Evolutionary conservation across 2,888 invertebrate genomes (phyloP).

Genomic region (Rambutsinella grinnellia): DNA sequence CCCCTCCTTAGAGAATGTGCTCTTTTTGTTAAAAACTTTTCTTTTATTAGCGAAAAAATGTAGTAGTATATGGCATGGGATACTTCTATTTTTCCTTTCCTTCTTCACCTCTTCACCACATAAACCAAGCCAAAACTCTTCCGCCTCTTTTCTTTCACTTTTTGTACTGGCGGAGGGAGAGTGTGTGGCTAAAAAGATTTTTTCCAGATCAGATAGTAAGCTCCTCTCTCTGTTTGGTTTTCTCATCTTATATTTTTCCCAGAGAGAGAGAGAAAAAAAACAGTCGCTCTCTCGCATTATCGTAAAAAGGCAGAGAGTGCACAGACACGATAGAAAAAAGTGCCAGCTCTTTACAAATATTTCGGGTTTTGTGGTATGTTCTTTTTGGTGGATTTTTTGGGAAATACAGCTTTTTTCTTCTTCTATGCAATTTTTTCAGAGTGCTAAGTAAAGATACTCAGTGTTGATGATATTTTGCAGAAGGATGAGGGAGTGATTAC

Average conservation of each 20-base stretch:
- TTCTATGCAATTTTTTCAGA: no score
- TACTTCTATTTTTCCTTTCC: not conserved
- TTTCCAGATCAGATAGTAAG: conserved; percentile 19
- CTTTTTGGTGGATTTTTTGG: no score
- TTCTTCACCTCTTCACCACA: not conserved
- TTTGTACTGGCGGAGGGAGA: not conserved
- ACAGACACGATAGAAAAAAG: no score
- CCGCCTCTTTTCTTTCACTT: conserved; percentile 23
- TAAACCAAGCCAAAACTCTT: not conserved
- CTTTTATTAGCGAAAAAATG: conserved; percentile 1
- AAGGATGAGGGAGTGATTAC: conserved; percentile 38
- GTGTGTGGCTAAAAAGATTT: conserved; percentile 30
- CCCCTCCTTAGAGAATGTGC: not conserved
- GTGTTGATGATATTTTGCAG: conserved; percentile 12
- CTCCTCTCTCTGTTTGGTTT: conserved; percentile 19
- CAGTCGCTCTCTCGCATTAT: conserved; percentile 52
- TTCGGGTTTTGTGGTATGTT: no score
- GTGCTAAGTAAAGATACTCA: no score
- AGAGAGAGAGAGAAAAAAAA: no score
- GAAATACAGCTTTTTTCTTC: no score
- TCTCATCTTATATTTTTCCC: conserved; percentile 26
- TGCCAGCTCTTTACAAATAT: no score
- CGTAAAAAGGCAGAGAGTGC: conserved; percentile 50
- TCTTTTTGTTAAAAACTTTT: not conserved
- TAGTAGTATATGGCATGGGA: not conserved